Percentiles rank a stretch among this genome's conserved stretches.
Conservation (phyloP, 2,797 vertebrate genomes). For the Chrosomus eos region DNA sequence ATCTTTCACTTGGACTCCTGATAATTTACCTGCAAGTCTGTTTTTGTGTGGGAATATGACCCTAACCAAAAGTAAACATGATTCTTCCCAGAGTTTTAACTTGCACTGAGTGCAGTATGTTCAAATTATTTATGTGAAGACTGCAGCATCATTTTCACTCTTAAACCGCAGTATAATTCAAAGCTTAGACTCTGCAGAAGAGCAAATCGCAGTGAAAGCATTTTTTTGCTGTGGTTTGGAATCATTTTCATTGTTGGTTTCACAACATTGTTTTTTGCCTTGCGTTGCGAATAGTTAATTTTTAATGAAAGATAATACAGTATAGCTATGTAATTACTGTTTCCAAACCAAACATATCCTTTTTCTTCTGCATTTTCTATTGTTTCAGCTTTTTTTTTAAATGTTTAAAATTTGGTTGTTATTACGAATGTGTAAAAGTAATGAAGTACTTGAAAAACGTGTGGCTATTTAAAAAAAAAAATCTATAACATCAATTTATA, state of each 20-base stretch:
- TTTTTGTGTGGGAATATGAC: background rate
- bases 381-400: background rate
- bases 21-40: background rate
- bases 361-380: slow-evolving; percentile 7
- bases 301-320: slow-evolving; percentile 40
- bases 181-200: slow-evolving; percentile 55
- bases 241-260: slow-evolving; percentile 49
- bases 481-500: background rate
- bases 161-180: slow-evolving; percentile 57
- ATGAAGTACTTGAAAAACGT: background rate
- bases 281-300: slow-evolving; percentile 58
- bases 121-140: slow-evolving; percentile 54
- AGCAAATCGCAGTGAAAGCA: slow-evolving; percentile 63
- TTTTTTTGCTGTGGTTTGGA: slow-evolving; percentile 62
- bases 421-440: no score
- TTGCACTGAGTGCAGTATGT: slow-evolving; percentile 32
- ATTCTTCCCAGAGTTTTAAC: slow-evolving; percentile 28
- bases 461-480: background rate
- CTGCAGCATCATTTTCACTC: slow-evolving; percentile 61
- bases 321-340: slow-evolving; percentile 24
- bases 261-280: slow-evolving; percentile 51
- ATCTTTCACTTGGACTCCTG: background rate
- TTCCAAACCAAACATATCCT: slow-evolving; percentile 19
- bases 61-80: slow-evolving; percentile 8
- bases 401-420: background rate